phyloP scores from a whole-genome alignment of 2,888 invertebrate species.

The Ryuthela nishihirai region DNA sequence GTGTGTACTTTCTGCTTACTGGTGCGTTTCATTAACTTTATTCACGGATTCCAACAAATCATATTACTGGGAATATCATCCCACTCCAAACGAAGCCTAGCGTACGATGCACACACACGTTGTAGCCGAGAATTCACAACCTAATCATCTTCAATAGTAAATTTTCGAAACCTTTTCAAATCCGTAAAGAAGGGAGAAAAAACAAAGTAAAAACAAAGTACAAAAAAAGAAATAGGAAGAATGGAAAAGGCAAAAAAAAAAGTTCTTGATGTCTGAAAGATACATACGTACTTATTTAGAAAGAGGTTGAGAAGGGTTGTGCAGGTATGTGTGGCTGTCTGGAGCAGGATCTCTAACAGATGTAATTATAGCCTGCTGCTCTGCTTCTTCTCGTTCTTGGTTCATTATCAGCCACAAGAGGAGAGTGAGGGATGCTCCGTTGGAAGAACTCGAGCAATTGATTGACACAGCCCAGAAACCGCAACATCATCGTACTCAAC shows the following conservation, averaged over 20 bases:
- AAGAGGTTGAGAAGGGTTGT: slow-evolving; percentile 10
- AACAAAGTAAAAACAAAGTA: neutral
- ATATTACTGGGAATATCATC: no score
- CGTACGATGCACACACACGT: no score
- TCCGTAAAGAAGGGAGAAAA: no score
- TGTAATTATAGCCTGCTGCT: slow-evolving; percentile 21
- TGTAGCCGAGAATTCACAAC: no score
- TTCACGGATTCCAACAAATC: no score
- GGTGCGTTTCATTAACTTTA: no score
- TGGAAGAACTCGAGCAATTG: slow-evolving; percentile 2
- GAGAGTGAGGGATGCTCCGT: slow-evolving; percentile 5
- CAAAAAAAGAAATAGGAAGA: slow-evolving; percentile 13
- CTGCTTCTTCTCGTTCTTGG: slow-evolving; percentile 9
- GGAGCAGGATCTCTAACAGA: slow-evolving; percentile 19
- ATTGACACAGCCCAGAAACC: slow-evolving; percentile 23
- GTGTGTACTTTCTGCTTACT: no score
- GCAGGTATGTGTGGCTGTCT: slow-evolving; percentile 13
- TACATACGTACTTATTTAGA: slow-evolving; percentile 24
- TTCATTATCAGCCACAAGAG: slow-evolving; percentile 24
- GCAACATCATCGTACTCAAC: no score
- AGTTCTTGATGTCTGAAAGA: no score
- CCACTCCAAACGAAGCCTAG: no score
- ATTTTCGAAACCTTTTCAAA: no score
- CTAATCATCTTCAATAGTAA: no score
- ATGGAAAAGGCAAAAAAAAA: slow-evolving; percentile 8